Conservation (phyloP, 2,888 invertebrate species). For the Brassicogethes aeneus region DNA sequence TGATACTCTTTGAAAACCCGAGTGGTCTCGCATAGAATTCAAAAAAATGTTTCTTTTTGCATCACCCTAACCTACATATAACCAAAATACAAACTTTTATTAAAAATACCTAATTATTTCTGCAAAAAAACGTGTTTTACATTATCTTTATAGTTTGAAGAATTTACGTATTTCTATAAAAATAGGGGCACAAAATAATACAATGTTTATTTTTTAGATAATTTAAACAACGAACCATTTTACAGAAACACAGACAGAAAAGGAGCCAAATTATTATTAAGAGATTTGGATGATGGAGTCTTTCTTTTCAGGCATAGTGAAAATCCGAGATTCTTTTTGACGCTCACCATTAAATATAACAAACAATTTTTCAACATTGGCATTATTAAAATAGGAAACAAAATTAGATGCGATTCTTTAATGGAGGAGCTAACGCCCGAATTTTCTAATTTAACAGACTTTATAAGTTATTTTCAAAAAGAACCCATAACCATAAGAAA, state of each 20-base stretch:
- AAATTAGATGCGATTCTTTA: background rate
- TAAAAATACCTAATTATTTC: too few species aligned
- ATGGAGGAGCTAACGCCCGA: slow-evolving; percentile 2
- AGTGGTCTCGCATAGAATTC: too few species aligned
- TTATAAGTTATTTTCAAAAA: slow-evolving; percentile 8
- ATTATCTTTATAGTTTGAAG: too few species aligned
- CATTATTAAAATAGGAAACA: background rate
- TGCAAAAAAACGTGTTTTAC: too few species aligned
- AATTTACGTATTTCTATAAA: too few species aligned
- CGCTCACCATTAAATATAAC: slow-evolving; percentile 8
- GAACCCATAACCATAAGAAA: slow-evolving; percentile 6
- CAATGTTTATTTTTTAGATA: slow-evolving; percentile 10
- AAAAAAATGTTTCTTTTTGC: too few species aligned
- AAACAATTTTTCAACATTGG: background rate
- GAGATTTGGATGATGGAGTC: slow-evolving; percentile 10
- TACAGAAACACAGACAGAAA: slow-evolving; percentile 12
- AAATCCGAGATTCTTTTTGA: slow-evolving; percentile 6
- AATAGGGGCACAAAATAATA: too few species aligned
- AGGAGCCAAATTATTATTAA: slow-evolving; percentile 9
- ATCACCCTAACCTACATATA: too few species aligned
- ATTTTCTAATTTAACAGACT: slow-evolving; percentile 6
- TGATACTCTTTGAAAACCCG: too few species aligned
- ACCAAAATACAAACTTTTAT: too few species aligned
- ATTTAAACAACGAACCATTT: slow-evolving; percentile 11
- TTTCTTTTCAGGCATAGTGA: slow-evolving; percentile 12